Evolutionary conservation across 2,113 vertebrate genomes (phyloP), one percentile per base, ranked within the genome.

Genomic region (Xiphophorus hellerii): DNA sequence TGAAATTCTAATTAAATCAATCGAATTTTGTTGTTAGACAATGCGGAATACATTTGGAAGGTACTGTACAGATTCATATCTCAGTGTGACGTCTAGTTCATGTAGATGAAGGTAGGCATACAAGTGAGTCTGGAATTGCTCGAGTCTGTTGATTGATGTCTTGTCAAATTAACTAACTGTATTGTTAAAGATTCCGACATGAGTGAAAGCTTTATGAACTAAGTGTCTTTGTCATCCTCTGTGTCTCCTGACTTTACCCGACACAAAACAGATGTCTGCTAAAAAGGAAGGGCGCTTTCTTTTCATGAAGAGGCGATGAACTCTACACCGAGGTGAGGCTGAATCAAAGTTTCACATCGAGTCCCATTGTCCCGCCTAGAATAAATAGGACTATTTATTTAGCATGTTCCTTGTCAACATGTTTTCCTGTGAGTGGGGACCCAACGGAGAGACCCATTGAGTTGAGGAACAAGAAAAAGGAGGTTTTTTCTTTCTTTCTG

Each of bases 331-430:
- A 92, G 82, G 85, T 90, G 89, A 91, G 77, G 82, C 78, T 87
- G 92, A 90, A 92, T 93, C 88, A 91, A 92, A 92, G 93, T 94
- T 93, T 95, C 93, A 95, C 93, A 94, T 94, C 4, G 91, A 92
- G 93, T 58, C 10, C 58, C 35, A 92, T 95, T 94, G 92, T 94
- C 86, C 84, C 30, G 75, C 17, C 42, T 5, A 42, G 82, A 90
- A 92, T 88, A 93, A 93, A 92, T 83, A 83, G 88, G 87, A 90
- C 93, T 94, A 95, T 95, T 95, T 95, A 93, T 95, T 95, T 95
- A 92, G 90, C 93, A 85, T 90, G 89, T 92, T 91, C 92, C 94
- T 95, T 95, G 92, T 95, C 93, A 91, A 91, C 92, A 91, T 94
- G 92, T 95, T 94, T 93, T 95, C 92, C 88, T 86, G 90, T 88